These are phyloP conservation scores for Leuctra nigra DNA, from an alignment of 2,888 invertebrate genomes.

Conservation along the genomic window DNA sequence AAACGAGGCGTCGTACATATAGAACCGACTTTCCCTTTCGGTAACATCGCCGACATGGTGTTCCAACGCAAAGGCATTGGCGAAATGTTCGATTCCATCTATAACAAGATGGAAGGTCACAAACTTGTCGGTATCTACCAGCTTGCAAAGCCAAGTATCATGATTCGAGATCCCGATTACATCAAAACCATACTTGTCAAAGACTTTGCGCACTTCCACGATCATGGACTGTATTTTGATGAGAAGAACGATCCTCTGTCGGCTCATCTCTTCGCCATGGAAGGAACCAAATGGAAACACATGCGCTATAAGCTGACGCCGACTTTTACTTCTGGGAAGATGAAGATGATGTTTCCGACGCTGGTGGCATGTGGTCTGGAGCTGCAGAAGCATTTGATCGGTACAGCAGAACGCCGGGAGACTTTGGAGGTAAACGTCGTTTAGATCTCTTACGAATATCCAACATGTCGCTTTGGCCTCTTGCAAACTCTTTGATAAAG, in stretches of 20 bases:
- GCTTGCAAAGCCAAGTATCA: slow-evolving; percentile 46
- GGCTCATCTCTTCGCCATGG: slow-evolving; percentile 51
- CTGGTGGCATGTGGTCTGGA: too few relatives aligned
- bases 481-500: too few relatives aligned
- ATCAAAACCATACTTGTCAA: slow-evolving; percentile 49
- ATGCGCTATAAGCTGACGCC: slow-evolving; percentile 56
- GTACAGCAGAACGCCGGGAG: too few relatives aligned
- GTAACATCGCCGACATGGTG: slow-evolving; percentile 51
- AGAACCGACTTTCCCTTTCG: slow-evolving; percentile 55
- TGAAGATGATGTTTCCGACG: too few relatives aligned
- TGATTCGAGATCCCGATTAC: slow-evolving; percentile 55
- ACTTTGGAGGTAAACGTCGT: too few relatives aligned
- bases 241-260: slow-evolving; percentile 54
- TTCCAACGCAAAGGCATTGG: slow-evolving; percentile 52
- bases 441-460: too few relatives aligned
- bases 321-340: too few relatives aligned
- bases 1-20: slow-evolving; percentile 49
- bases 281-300: slow-evolving; percentile 54
- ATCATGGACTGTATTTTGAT: slow-evolving; percentile 55
- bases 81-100: slow-evolving; percentile 52
- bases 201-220: slow-evolving; percentile 58
- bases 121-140: slow-evolving; percentile 22
- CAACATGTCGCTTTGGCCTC: too few relatives aligned
- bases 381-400: too few relatives aligned
- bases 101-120: slow-evolving; percentile 37